These are phyloP conservation scores for Mustelus asterias DNA, from an alignment of 2,113 vertebrate species.

Conservation along the genomic window DNA sequence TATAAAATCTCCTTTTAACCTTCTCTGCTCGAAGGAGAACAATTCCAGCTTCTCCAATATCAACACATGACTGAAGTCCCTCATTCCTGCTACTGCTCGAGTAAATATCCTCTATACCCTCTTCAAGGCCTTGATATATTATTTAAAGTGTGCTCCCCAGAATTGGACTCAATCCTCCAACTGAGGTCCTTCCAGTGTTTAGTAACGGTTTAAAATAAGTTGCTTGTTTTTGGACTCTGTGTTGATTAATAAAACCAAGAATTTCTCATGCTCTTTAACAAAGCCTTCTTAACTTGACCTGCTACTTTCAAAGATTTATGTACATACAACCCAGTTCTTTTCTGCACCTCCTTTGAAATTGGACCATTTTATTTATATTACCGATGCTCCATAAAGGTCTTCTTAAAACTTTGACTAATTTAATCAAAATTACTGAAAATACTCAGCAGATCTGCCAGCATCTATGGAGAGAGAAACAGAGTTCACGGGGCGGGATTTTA, in stretches of 20 bases:
- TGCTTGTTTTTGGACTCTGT: background rate
- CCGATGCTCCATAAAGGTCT: background rate
- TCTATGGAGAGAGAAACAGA: background rate
- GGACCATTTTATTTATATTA: background rate
- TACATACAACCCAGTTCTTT: background rate
- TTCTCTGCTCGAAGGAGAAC: too few relatives aligned
- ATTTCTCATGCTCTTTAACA: background rate
- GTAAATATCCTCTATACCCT: too few relatives aligned
- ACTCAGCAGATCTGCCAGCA: background rate
- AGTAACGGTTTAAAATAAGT: background rate
- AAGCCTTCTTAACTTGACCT: background rate
- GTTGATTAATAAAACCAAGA: background rate
- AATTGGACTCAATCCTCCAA: background rate
- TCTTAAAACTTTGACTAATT: background rate
- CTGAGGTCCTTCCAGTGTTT: background rate
- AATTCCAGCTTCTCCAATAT: too few relatives aligned
- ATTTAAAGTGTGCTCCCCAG: background rate
- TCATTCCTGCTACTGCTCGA: too few relatives aligned
- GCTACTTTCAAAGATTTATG: background rate
- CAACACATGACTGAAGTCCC: too few relatives aligned
- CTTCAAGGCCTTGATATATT: background rate
- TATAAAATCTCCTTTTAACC: too few relatives aligned
- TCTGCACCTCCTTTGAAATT: background rate
- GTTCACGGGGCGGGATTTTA: too few relatives aligned
- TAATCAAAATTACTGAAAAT: background rate